These are phyloP conservation scores for Pedetes capensis DNA, from an alignment of 2,113 vertebrate species.

Conservation along the genomic window DNA sequence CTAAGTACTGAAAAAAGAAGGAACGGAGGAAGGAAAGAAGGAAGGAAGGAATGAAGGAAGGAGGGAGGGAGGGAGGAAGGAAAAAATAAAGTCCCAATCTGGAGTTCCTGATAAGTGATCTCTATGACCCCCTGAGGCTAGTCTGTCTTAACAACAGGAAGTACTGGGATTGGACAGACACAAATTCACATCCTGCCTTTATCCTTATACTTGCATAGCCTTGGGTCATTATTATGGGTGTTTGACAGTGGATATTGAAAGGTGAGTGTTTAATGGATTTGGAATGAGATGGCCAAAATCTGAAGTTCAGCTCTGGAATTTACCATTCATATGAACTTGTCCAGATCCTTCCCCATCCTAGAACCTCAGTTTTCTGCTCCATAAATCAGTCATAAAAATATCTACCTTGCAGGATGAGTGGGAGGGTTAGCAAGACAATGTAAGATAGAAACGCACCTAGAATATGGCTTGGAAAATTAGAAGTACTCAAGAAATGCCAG, in stretches of 20 bases:
- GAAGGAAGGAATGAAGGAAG: no score
- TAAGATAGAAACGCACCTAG: background rate
- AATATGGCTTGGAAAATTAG: background rate
- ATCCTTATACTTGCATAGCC: background rate
- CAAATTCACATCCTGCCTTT: slow-evolving; percentile 1
- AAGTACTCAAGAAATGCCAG: background rate
- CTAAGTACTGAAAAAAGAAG: no score
- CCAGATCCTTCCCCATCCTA: background rate
- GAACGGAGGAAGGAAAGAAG: background rate
- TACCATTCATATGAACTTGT: background rate
- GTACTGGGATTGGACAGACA: background rate
- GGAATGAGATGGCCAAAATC: background rate
- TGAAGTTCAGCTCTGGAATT: background rate
- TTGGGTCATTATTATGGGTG: background rate
- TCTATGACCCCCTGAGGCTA: background rate
- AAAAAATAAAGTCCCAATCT: background rate
- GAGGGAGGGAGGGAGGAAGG: no score
- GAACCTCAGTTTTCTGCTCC: background rate
- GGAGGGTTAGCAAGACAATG: background rate
- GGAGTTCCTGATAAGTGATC: background rate
- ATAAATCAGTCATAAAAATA: background rate
- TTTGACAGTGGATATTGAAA: slow-evolving; percentile 29
- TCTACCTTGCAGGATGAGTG: background rate
- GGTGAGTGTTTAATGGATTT: background rate
- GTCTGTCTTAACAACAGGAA: background rate